Percentiles rank a stretch among this genome's conserved stretches.
Conservation (phyloP, 2,888 invertebrate genomes). For the Drosophila subsilvestris region DNA sequence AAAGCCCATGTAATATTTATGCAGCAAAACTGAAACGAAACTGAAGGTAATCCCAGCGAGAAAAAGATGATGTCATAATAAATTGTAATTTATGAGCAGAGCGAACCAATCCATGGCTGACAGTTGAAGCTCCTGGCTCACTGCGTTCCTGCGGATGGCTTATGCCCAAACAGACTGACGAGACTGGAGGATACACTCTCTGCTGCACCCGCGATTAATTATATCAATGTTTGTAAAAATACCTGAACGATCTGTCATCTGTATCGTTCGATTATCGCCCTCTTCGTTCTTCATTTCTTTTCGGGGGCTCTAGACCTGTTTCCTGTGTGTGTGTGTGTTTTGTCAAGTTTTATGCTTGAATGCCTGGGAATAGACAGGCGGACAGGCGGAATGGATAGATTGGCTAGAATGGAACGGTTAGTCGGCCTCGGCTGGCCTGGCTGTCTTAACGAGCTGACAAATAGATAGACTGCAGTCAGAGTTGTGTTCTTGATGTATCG, state of each 20-base stretch:
- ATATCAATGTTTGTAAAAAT: constrained; percentile 64
- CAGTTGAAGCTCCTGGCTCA: constrained; percentile 70
- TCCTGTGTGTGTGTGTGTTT: constrained; percentile 44
- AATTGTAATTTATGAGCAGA: constrained; percentile 76
- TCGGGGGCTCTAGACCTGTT: constrained; percentile 33
- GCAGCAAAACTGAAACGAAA: constrained; percentile 48
- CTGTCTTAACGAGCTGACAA: constrained; percentile 68
- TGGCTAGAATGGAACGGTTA: constrained; percentile 12
- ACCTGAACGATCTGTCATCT: constrained; percentile 59
- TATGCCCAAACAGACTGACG: constrained; percentile 49
- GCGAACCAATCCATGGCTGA: constrained; percentile 58
- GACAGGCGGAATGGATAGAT: not conserved
- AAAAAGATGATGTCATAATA: constrained; percentile 79
- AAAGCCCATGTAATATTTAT: constrained; percentile 67
- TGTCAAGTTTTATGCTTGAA: constrained; percentile 70
- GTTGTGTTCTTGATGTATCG: constrained; percentile 58
- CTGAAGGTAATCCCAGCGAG: constrained; percentile 66
- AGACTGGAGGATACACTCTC: constrained; percentile 8
- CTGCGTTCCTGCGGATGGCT: constrained; percentile 59
- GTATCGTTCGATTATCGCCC: constrained; percentile 23
- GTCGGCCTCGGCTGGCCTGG: constrained; percentile 1
- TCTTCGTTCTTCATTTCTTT: constrained; percentile 37
- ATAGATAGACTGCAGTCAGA: constrained; percentile 68
- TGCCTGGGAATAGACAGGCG: constrained; percentile 66
- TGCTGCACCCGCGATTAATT: constrained; percentile 68